Conservation (phyloP, 64 coral and sea anemone species). For the Montipora foliosa region DNA sequence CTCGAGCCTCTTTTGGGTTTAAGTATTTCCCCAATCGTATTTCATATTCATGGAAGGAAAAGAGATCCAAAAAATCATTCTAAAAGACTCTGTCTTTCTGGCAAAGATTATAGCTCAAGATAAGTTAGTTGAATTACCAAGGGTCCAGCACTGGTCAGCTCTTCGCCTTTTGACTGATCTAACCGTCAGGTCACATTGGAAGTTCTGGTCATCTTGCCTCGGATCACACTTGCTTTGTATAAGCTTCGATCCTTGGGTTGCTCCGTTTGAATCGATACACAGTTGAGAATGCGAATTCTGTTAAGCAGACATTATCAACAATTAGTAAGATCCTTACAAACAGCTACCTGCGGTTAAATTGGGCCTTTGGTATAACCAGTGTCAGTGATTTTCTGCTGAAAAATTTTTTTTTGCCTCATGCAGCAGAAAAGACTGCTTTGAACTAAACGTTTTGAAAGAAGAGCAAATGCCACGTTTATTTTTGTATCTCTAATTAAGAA, state of each 20-base stretch:
- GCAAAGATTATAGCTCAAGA: background rate
- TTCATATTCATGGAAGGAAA: too few species aligned
- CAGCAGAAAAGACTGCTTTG: too few species aligned
- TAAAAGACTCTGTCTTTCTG: too few species aligned
- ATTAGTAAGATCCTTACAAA: background rate
- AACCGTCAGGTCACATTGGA: constrained; percentile 92
- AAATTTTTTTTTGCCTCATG: background rate
- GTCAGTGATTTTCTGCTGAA: background rate
- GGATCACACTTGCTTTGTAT: constrained; percentile 85
- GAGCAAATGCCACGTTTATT: too few species aligned
- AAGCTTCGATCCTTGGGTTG: constrained; percentile 60
- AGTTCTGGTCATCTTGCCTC: constrained; percentile 84
- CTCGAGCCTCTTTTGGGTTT: background rate
- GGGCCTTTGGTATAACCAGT: background rate
- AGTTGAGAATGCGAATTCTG: constrained; percentile 80
- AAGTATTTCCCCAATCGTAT: too few species aligned
- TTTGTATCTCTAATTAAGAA: too few species aligned
- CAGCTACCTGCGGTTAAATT: background rate
- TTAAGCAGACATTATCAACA: background rate
- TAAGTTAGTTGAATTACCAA: background rate
- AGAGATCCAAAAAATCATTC: too few species aligned
- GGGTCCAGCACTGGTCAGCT: constrained; percentile 78
- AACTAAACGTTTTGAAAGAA: too few species aligned
- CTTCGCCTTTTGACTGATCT: constrained; percentile 91
- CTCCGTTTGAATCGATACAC: constrained; percentile 94